phyloP scores from a whole-genome alignment of 2,888 invertebrate genomes.

The Meta bourneti region DNA sequence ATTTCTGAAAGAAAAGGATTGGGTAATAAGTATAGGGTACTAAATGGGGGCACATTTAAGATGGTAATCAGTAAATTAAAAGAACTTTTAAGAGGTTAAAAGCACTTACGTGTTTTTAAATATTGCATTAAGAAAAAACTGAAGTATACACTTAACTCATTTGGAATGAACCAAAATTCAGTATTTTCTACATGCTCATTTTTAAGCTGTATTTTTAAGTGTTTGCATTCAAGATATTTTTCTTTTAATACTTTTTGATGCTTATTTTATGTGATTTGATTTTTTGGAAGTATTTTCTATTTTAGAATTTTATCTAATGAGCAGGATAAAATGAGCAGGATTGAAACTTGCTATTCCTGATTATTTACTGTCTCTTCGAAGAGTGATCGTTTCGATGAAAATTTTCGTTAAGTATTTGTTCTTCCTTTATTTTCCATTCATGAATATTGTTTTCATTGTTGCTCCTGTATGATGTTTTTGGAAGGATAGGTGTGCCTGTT shows the following conservation, averaged over 20 bases:
- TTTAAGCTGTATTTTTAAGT: not conserved
- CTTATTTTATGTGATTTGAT: not conserved
- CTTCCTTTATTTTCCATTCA: no score
- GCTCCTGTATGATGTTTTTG: no score
- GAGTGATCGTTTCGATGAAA: no score
- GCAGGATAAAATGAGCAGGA: no score
- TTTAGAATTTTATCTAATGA: no score
- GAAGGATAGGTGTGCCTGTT: no score
- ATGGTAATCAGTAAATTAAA: not conserved
- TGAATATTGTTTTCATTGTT: no score
- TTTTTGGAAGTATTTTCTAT: not conserved
- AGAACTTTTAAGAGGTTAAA: not conserved
- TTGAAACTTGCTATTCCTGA: no score
- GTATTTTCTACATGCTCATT: not conserved
- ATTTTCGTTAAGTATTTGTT: no score
- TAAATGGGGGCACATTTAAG: not conserved
- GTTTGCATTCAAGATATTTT: not conserved
- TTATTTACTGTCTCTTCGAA: no score
- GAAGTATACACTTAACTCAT: not conserved
- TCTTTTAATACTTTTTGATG: not conserved
- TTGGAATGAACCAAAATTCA: not conserved
- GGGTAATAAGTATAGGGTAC: no score
- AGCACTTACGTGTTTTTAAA: not conserved
- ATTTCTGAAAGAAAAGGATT: no score
- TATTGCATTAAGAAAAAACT: not conserved